phyloP scores from a whole-genome alignment of 1,140 invertebrate species.

The Protaetia brevitarsis region DNA sequence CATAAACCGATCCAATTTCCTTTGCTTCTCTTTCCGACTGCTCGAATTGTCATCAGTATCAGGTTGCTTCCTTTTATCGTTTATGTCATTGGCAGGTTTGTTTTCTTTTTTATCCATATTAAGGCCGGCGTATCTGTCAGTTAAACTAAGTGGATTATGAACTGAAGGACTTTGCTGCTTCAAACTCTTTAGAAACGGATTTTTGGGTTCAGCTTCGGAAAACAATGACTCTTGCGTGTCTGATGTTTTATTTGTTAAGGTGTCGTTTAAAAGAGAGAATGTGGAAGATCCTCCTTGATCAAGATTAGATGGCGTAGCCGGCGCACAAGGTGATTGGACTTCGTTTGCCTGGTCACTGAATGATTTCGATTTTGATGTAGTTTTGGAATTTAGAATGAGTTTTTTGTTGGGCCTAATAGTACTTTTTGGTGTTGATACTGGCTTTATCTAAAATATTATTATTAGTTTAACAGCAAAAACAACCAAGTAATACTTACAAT shows the following conservation, averaged over 20 bases:
- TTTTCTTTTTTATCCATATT: constrained; percentile 29
- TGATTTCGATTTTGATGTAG: constrained; percentile 14
- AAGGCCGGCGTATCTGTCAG: constrained; percentile 30
- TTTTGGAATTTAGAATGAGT: constrained; percentile 25
- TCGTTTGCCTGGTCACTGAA: neutral
- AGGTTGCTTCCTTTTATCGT: constrained; percentile 18
- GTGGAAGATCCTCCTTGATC: no score
- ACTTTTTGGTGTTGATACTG: constrained; percentile 24
- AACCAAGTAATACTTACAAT: neutral
- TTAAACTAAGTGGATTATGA: constrained; percentile 31
- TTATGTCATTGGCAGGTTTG: neutral
- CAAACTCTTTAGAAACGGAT: constrained; percentile 32
- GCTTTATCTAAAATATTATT: neutral
- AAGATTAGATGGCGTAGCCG: no score
- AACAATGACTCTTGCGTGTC: constrained; percentile 11
- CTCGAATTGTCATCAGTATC: neutral
- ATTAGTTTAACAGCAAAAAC: neutral
- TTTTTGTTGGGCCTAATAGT: constrained; percentile 28
- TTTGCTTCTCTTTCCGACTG: constrained; percentile 15
- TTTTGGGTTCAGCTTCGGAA: constrained; percentile 24
- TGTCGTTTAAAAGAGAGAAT: neutral
- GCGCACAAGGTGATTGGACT: no score
- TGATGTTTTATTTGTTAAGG: neutral
- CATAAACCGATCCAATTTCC: constrained; percentile 4
- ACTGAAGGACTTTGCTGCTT: constrained; percentile 25